Evolutionary conservation across 1,140 invertebrate species (phyloP), one percentile per base, ranked within the genome.

Genomic region (Drosophila punjabiensis): DNA sequence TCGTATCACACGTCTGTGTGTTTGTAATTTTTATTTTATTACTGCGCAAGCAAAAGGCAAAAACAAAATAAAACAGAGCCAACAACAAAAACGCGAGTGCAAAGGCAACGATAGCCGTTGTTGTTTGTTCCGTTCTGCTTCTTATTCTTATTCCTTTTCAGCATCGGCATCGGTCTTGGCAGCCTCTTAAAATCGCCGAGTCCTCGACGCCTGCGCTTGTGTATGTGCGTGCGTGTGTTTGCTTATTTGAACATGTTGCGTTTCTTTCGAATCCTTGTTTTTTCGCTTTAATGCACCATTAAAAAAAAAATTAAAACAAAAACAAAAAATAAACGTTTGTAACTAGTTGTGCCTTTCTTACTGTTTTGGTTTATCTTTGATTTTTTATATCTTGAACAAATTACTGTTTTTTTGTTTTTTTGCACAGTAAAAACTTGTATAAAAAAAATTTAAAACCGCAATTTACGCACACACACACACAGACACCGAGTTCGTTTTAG

Each of bases 1-100:
- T 81, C 68, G 74, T 82, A 84, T 86, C 83, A 86, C 76, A 82
- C 55, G 84, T 68, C 79, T 68, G 64, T 75, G 56, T 69, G 64
- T 76, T 74, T 71, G 74, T 85, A 81, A 76, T 69, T 79, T 70
- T 60, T 77, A 76, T 77, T 73, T 88, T 77, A 81, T 79, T 75
- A 80, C 83, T 86, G 83, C 83, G 79, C 79, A 79, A 82, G 82
- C 77, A 68, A 68, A 68, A 70, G 47, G 33, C 63, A 70, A 70
- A 53, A 68, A 43, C 33, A 41, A 70, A 55, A 68, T 65, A 67
- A 67, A 33, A 24, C 58, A 60, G 35, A 60, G 43, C 55, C 55
- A 56, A 56, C 33, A 59, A 60, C 56, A 24, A 43, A 30, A 60
- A 60, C 24, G 37, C 37, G 37, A 60, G 37, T 43, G 56, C 56